Conservation (phyloP, 2,113 vertebrate species). For the Cinclus cinclus region DNA sequence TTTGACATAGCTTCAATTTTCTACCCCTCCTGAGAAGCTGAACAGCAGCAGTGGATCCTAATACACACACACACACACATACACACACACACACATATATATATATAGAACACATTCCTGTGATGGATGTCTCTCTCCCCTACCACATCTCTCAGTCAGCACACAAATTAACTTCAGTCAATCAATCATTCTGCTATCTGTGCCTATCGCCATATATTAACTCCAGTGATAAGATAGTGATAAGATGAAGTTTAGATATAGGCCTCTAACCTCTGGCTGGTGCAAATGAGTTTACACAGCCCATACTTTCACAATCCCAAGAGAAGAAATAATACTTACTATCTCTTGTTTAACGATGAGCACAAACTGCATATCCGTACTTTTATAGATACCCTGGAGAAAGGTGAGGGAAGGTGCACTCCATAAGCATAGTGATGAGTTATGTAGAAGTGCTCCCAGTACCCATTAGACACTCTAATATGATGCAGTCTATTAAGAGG, state of each 20-base stretch:
- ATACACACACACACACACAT: background rate
- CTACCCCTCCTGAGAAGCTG: background rate
- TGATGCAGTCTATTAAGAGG: background rate
- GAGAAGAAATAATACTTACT: constrained; percentile 8
- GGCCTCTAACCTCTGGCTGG: constrained; percentile 5
- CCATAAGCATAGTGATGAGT: constrained; percentile 46
- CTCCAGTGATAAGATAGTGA: background rate
- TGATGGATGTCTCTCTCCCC: background rate
- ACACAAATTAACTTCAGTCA: constrained; percentile 29
- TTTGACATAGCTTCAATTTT: background rate
- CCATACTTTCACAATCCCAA: background rate
- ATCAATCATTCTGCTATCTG: constrained; percentile 21
- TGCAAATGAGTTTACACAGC: constrained; percentile 32
- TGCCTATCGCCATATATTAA: constrained; percentile 1
- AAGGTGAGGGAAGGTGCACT: constrained; percentile 25
- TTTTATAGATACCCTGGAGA: constrained; percentile 45
- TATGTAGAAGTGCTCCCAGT: background rate
- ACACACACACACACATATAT: background rate
- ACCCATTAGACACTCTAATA: constrained; percentile 11
- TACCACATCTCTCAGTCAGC: background rate
- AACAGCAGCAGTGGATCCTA: background rate
- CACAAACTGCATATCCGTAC: background rate
- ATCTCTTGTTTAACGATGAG: constrained; percentile 14
- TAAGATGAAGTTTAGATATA: background rate
- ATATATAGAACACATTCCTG: background rate